Base-by-base conservation (phyloP, 2,888 invertebrate genomes). In the Linnaemya vulpina region DNA sequence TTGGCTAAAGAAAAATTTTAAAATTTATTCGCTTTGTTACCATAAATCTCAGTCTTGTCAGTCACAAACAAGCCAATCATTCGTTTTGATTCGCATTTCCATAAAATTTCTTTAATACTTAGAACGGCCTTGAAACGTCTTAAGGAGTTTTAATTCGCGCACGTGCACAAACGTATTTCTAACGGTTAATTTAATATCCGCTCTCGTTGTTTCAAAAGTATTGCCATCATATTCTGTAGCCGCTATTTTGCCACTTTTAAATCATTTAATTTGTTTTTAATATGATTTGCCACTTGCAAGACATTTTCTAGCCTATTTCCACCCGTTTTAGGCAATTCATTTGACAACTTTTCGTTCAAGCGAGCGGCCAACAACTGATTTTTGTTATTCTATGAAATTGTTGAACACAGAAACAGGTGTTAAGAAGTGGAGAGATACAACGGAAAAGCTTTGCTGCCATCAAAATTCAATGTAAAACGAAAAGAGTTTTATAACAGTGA, bases 331-430 rank as follows among this genome's bases (percentile, higher is more conserved):
- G 4, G 5, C 11, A 17, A n/a, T 20, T 22, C 63, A 62, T 38
- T 55, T 43, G 7, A 65, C 70, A 81, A 55, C 81, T 74, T 65
- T 49, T 63, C 77, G 63, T 77, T 13, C 20, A 70, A 77, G 60
- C 84, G 77, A 77, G 77, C 81, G 81, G 70, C 81, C 81, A 84
- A 81, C 84, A 84, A 84, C 84, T 84, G 71, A 84, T 58, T 77
- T 30, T 63, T 25, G 17, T 62, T 63, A 40, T 40, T 73, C 17
- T 30, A 43, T 55, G 3, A 53, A 63, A 55, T 35, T 60, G 38
- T 63, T 81, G n/a, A 40, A 11, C 46, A 25, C 62, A 70, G 30
- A 30, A 81, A 70, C 81, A 81, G 81, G 75, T 81, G 75, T 55
- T 73, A 65, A 25, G 74, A 20, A 43, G 43, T 53, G 51, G 46